Base-by-base conservation (phyloP, 2,113 vertebrate species). In the Spea multiplicata region DNA sequence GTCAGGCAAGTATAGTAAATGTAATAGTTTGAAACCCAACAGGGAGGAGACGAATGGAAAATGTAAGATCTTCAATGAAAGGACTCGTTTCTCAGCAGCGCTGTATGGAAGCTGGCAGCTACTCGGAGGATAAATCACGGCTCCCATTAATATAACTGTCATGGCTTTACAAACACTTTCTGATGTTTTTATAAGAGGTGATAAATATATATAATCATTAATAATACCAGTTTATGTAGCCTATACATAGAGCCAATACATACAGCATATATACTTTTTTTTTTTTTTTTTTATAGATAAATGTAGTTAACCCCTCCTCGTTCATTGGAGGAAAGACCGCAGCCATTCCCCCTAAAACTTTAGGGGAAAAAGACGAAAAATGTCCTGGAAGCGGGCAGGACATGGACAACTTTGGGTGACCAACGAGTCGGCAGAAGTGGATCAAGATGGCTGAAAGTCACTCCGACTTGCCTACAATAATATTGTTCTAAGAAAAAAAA, bases 141-240 rank as follows among this genome's bases (percentile, higher is more conserved):
- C 2, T 44, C 45, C 6, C 77, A 79, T 79, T 79, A 79, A 79
- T 79, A 79, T 73, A 73, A 71, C 77, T 79, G 77, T 73, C 77
- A 73, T 5, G 49, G 44, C 50, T 73, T 73, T 73, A 73, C 70
- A 79, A 66, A 73, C 70, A 72, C 70, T 79, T 73, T 67, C 61
- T 79, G 77, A 79, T 79, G 70, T 79, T 66, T 79, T 79, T 79
- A 79, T 72, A 79, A 79, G 76, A 79, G 69, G 76, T 72, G 76
- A 79, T 72, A 79, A 79, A 79, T 79, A 79, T 49, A n/a, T 72
- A 66, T 79, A 73, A 79, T 66, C 61, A 72, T 66, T 59, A 55
- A 44, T 79, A 79, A 79, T 72, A 17, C 30, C 9, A 46, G 49
- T 61, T 55, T 77, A 77, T 62, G 53, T 14, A 55, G 44, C 53